phyloP scores from a whole-genome alignment of 2,888 invertebrate species.

The Aquatica leii region DNA sequence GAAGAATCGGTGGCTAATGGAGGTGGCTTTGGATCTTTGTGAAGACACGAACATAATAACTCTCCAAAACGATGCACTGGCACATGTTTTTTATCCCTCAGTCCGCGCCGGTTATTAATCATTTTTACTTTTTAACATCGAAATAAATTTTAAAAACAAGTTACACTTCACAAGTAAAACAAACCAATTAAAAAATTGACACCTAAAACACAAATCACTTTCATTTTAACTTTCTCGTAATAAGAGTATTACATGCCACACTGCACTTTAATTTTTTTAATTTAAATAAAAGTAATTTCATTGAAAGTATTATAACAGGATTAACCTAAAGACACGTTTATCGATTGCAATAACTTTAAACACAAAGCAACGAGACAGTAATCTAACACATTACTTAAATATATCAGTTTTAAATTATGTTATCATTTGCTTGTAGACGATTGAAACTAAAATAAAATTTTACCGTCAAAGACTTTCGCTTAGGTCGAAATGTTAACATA shows the following conservation, averaged over 20 bases:
- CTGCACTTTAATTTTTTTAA: background rate
- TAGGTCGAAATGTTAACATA: slow-evolving; percentile 29
- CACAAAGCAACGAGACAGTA: too few species aligned
- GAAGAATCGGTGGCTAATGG: slow-evolving; percentile 2
- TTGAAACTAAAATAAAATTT: too few species aligned
- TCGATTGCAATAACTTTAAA: too few species aligned
- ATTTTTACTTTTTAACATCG: slow-evolving; percentile 2
- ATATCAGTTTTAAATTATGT: too few species aligned
- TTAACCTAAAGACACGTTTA: too few species aligned
- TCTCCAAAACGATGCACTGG: slow-evolving; percentile 45
- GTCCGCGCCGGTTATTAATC: slow-evolving; percentile 21
- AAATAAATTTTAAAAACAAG: background rate
- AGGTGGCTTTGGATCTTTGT: slow-evolving; percentile 31
- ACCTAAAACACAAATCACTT: slow-evolving; percentile 22
- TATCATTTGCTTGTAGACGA: too few species aligned
- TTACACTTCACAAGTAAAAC: background rate
- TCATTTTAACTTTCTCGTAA: slow-evolving; percentile 27
- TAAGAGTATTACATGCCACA: slow-evolving; percentile 6
- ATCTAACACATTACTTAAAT: too few species aligned
- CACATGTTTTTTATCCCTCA: slow-evolving; percentile 40
- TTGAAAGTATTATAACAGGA: too few species aligned
- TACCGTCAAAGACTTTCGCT: slow-evolving; percentile 24
- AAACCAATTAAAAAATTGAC: background rate
- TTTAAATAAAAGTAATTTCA: too few species aligned
- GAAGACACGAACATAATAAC: slow-evolving; percentile 45